Base-by-base conservation (phyloP, 2,888 invertebrate species). In the Diadegma fenestrale region DNA sequence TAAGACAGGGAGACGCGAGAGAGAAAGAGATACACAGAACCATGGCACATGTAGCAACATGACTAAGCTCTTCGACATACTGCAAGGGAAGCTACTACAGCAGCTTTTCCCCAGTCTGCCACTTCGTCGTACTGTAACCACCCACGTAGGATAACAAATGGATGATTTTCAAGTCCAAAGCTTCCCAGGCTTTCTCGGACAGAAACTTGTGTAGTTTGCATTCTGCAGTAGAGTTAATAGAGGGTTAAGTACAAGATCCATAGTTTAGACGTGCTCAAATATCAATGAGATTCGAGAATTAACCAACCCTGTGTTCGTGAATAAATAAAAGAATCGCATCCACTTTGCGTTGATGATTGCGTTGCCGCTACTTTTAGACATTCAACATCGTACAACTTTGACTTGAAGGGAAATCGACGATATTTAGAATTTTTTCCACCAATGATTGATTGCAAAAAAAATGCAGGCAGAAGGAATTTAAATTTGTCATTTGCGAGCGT, bases 111-210 rank as follows among this genome's bases (percentile, higher is more conserved):
- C 64, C 37, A 26, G 69, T 73, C 82, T 26, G 37, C 26, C 54
- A 14, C 80, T 84, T 51, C 19, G 68, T 43, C 7, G 33, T 45
- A 58, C 54, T 63, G 69, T 71, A 68, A 61, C 68, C 75, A 76
- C 76, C 80, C 80, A 84, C 83, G 75, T 84, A 80, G 79, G 83
- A 84, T 84, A 80, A 84, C 83, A 80, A 69, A 84, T 79, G 83
- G 69, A 79, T 80, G 75, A 80, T 84, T 80, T 80, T 54, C 45
- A 84, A 80, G 80, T 77, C 64, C 75, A 61, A 69, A 58, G 26
- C 41, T 63, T 37, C 14, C n/a, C 14, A 71, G 43, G 26, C n/a
- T 77, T 64, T 37, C 51, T 26, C 22, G 19, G 17, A 43, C 48
- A 61, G 51, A 71, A 63, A 51, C 54, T 66, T 7, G 72, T 37